Evolutionary conservation across 2,888 invertebrate species (phyloP).

Genomic region (Orthonevra nobilis): DNA sequence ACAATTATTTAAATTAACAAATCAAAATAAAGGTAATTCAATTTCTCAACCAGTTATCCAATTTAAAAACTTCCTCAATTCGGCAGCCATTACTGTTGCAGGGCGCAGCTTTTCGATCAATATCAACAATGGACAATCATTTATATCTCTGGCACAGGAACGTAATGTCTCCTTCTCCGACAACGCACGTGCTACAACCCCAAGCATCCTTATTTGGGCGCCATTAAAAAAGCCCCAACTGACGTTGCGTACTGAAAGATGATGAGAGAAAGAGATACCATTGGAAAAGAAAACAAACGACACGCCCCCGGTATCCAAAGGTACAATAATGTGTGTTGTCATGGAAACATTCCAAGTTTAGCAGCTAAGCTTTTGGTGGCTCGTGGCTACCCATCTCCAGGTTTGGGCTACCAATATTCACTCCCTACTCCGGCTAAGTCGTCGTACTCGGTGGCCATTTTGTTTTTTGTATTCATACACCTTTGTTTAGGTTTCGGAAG

Average conservation of each 20-base stretch:
- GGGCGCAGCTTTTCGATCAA: constrained; percentile 64
- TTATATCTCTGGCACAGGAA: constrained; percentile 28
- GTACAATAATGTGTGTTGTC: constrained; percentile 36
- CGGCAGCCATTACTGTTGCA: constrained; percentile 25
- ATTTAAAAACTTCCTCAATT: neutral
- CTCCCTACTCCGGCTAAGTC: constrained; percentile 21
- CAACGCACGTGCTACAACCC: constrained; percentile 29
- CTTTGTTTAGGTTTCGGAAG: constrained; percentile 36
- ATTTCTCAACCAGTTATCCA: too few relatives aligned
- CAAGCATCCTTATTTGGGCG: constrained; percentile 64
- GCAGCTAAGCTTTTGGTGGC: constrained; percentile 32
- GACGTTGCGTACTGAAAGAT: constrained; percentile 53
- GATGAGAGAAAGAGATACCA: constrained; percentile 11
- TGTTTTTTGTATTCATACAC: constrained; percentile 41
- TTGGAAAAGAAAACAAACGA: constrained; percentile 35
- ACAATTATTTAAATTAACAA: too few relatives aligned
- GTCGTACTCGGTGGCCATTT: constrained; percentile 57
- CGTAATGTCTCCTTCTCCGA: neutral
- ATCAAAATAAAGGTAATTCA: too few relatives aligned
- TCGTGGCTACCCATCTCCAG: constrained; percentile 49
- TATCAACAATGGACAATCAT: constrained; percentile 49
- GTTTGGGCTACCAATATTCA: constrained; percentile 18
- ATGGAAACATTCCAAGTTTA: constrained; percentile 45
- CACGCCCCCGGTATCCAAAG: constrained; percentile 54
- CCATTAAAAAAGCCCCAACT: constrained; percentile 47